Conservation (phyloP, 2,113 vertebrate genomes). For the Cololabis saira region DNA sequence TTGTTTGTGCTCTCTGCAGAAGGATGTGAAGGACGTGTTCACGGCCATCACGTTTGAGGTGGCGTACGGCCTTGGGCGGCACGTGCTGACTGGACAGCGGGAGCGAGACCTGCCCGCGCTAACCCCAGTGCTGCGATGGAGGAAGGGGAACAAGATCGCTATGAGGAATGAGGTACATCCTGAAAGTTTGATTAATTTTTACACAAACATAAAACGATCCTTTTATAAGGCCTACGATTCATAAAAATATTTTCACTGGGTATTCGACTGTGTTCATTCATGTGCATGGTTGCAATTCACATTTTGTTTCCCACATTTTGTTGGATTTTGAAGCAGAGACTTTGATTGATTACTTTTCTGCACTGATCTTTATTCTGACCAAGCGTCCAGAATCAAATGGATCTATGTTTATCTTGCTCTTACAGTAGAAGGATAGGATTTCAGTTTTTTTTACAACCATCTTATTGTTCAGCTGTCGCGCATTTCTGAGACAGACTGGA, state of each 20-base stretch:
- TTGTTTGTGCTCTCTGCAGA: constrained; percentile 79
- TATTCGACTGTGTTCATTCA: background rate
- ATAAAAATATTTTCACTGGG: too few species aligned
- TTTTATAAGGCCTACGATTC: too few species aligned
- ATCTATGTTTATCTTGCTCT: constrained; percentile 1
- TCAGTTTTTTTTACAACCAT: constrained; percentile 19
- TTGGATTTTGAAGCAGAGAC: too few species aligned
- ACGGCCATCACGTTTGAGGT: constrained; percentile 93
- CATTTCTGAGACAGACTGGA: constrained; percentile 12
- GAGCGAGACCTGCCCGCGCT: constrained; percentile 87
- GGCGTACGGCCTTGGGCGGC: constrained; percentile 88
- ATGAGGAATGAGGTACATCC: constrained; percentile 91
- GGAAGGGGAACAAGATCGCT: constrained; percentile 91
- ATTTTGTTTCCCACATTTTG: too few species aligned
- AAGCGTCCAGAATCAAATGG: background rate
- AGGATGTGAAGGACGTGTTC: constrained; percentile 94
- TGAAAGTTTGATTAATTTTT: background rate
- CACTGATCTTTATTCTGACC: background rate
- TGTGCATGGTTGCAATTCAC: background rate
- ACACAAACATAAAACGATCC: background rate
- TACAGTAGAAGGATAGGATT: background rate
- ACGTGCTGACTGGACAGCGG: constrained; percentile 72
- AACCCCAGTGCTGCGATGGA: constrained; percentile 93
- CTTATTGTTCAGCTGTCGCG: constrained; percentile 1
- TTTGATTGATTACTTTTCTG: too few species aligned